Base-by-base conservation (phyloP, 2,888 invertebrate genomes). In the Phengaris alcon region DNA sequence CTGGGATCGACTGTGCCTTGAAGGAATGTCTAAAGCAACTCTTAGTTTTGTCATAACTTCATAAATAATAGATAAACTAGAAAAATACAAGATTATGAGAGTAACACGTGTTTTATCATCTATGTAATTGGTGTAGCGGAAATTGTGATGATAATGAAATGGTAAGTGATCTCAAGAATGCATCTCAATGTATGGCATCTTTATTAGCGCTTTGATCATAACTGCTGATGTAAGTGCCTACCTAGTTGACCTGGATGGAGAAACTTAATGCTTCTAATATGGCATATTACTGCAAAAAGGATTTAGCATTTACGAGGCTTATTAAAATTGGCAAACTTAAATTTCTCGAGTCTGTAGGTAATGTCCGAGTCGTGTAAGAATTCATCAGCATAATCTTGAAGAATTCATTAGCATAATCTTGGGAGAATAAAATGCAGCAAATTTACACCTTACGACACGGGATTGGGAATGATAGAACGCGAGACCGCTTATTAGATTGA, bases 21-120 rank as follows among this genome's bases (percentile, higher is more conserved):
- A n/a, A 55, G n/a, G n/a, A 55, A n/a, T 55, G 7, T 55, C 2
- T 13, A 7, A 22, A 22, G 22, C 22, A 13, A 55, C 13, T 55
- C 55, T 55, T 6, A 6, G 13, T 55, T 55, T 57, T 15, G 15
- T 2, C 10, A 52, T 12, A 4, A 57, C 22, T 59, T 59, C 13
- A 55, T 55, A 55, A 55, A 55, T 55, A 55, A 55, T n/a, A 13
- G 15, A 59, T 9, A 15, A 59, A 59, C 57, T 22, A 59, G 57
- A 59, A 59, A 59, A 55, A 2, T n/a, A 7, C 6, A n/a, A 57
- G 15, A 57, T 3, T 13, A n/a, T 57, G 6, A n/a, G n/a, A 55
- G 55, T 57, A 57, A 59, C 57, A 59, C 22, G 57, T 59, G 57
- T 22, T 59, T 15, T 22, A 59, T 55, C 55, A 55, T n/a, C n/a